Evolutionary conservation across 2,113 vertebrate genomes (phyloP).

Genomic region (Percina caprodes): DNA sequence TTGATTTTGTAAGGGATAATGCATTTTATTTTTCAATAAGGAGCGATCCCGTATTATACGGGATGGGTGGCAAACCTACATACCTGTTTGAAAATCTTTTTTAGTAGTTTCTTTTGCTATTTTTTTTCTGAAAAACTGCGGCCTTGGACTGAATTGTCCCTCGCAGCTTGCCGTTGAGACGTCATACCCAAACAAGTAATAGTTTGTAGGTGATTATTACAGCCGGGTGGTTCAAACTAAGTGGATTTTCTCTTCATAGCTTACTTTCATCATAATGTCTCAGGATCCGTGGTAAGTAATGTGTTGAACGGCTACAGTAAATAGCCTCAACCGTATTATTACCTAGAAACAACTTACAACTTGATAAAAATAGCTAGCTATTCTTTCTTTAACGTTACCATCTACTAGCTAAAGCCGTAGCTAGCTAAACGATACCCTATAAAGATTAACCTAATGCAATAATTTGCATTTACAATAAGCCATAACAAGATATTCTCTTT

Average conservation of each 20-base stretch:
- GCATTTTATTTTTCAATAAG: too few relatives aligned
- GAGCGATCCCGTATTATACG: too few relatives aligned
- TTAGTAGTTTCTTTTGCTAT: too few relatives aligned
- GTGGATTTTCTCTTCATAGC: slow-evolving; percentile 19
- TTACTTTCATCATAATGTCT: slow-evolving; percentile 70
- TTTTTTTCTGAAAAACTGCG: too few relatives aligned
- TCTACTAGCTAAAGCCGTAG: slow-evolving; percentile 20
- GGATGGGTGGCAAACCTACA: too few relatives aligned
- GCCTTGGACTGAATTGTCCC: slow-evolving; percentile 18
- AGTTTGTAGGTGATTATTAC: slow-evolving; percentile 32
- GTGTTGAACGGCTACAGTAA: rapidly evolving
- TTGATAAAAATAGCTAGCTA: not conserved
- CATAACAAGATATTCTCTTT: not conserved
- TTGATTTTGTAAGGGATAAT: too few relatives aligned
- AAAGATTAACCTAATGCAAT: not conserved
- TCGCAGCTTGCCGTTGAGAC: slow-evolving; percentile 64
- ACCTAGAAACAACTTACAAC: not conserved
- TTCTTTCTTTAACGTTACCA: not conserved
- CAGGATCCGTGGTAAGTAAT: slow-evolving; percentile 82
- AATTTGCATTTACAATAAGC: not conserved
- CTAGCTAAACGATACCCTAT: slow-evolving; percentile 6
- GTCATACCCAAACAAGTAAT: slow-evolving; percentile 74
- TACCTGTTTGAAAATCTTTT: too few relatives aligned
- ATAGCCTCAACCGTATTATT: not conserved
- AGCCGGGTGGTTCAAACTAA: slow-evolving; percentile 15